Percentiles rank a stretch among this genome's conserved stretches.
Evolutionary conservation across 2,888 invertebrate species (phyloP).

Genomic region (Monopis laevigella): DNA sequence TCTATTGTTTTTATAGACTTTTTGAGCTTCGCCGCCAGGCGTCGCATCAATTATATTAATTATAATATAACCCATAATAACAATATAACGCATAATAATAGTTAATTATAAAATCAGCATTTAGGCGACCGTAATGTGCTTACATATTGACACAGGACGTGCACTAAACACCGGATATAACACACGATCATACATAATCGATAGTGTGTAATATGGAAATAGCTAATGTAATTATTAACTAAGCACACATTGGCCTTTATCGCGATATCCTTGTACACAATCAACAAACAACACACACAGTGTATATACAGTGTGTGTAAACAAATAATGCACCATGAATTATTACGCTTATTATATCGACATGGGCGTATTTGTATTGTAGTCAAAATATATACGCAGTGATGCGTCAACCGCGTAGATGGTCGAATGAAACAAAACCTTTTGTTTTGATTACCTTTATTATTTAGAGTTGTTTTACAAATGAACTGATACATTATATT

Average conservation of each 20-base stretch:
- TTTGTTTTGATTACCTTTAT: slow-evolving; percentile 1
- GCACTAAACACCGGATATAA: neutral
- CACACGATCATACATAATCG: slow-evolving; percentile 31
- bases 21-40: too few species aligned
- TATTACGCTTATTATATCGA: slow-evolving; percentile 35
- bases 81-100: neutral
- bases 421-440: neutral
- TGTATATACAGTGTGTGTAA: slow-evolving; percentile 28
- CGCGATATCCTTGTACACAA: slow-evolving; percentile 55
- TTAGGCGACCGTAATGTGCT: neutral
- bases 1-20: too few species aligned
- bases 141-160: neutral
- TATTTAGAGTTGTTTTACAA: too few species aligned
- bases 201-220: slow-evolving; percentile 36
- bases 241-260: slow-evolving; percentile 48
- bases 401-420: slow-evolving; percentile 3
- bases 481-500: too few species aligned
- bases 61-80: too few species aligned
- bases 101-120: neutral
- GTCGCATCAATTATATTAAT: too few species aligned
- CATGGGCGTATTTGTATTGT: slow-evolving; percentile 12
- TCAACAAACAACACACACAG: slow-evolving; percentile 43
- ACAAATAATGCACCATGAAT: slow-evolving; percentile 52
- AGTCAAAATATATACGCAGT: slow-evolving; percentile 6
- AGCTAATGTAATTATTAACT: slow-evolving; percentile 58